These are phyloP conservation scores for Diachasma alloeum DNA, from an alignment of 1,140 invertebrate species.

Conservation along the genomic window DNA sequence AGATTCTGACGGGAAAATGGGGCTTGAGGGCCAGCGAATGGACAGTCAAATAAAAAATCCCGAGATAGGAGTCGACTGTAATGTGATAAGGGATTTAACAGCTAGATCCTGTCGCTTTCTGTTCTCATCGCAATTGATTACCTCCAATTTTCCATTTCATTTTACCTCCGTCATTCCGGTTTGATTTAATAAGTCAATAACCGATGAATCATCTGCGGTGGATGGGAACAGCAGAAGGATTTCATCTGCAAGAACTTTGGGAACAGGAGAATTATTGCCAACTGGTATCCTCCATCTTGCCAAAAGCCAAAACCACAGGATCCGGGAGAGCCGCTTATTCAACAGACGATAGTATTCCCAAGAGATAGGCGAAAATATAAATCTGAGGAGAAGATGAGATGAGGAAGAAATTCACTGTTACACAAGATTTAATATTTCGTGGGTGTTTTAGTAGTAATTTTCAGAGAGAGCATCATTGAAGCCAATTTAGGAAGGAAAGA, in stretches of 20 bases:
- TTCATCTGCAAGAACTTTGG: not conserved
- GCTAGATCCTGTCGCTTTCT: not conserved
- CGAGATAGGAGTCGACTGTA: no score
- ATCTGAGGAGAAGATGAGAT: not conserved
- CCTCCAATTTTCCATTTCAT: not conserved
- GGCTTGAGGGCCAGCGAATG: no score
- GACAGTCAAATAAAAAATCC: no score
- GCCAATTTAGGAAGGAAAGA: no score
- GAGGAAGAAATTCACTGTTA: no score
- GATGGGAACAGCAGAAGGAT: not conserved
- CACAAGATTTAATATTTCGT: no score
- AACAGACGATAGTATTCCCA: not conserved
- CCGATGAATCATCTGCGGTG: not conserved
- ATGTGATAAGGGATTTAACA: no score
- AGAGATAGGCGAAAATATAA: not conserved
- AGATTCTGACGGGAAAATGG: no score
- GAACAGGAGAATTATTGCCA: not conserved
- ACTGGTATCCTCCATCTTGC: not conserved
- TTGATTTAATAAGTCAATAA: conserved; percentile 19
- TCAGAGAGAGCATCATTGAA: no score
- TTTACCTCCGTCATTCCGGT: not conserved
- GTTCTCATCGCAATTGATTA: not conserved
- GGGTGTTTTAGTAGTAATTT: not conserved
- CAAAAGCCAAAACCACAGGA: not conserved
- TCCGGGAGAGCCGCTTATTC: not conserved